phyloP scores from a whole-genome alignment of 2,113 vertebrate species.

The Hymenochirus boettgeri region DNA sequence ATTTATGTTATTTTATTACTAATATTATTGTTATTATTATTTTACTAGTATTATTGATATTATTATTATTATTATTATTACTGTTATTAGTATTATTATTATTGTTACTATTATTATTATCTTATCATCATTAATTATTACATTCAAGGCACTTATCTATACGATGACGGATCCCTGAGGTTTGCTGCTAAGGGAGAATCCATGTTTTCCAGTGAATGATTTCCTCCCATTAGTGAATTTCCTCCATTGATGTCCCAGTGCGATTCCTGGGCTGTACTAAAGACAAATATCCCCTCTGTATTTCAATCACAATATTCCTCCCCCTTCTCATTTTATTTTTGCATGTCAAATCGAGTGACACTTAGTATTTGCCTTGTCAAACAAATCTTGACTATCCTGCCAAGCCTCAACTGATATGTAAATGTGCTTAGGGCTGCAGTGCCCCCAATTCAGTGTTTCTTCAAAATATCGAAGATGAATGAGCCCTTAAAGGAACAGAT shows the following conservation, averaged over 20 bases:
- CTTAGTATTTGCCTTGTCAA: constrained; percentile 29
- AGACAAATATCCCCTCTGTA: constrained; percentile 10
- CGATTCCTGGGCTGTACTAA: constrained; percentile 6
- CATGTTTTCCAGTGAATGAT: too few species aligned
- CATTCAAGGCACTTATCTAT: too few species aligned
- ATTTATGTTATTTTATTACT: too few species aligned
- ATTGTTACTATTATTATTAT: too few species aligned
- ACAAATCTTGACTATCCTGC: constrained; percentile 14
- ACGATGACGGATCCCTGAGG: too few species aligned
- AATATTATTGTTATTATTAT: too few species aligned
- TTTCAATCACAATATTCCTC: constrained; percentile 12
- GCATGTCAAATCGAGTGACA: constrained; percentile 40
- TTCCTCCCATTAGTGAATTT: too few species aligned
- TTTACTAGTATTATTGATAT: too few species aligned
- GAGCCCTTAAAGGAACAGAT: constrained; percentile 8
- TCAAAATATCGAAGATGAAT: constrained; percentile 13
- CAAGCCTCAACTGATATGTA: constrained; percentile 31
- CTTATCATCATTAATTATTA: too few species aligned
- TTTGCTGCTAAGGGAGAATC: too few species aligned
- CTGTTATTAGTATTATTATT: too few species aligned
- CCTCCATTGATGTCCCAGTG: neutral
- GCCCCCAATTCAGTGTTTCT: neutral
- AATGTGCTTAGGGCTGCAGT: constrained; percentile 19
- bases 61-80: too few species aligned
- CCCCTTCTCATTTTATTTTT: constrained; percentile 13